phyloP scores from a whole-genome alignment of 1,140 invertebrate genomes.

The Temnothorax curvispinosus region DNA sequence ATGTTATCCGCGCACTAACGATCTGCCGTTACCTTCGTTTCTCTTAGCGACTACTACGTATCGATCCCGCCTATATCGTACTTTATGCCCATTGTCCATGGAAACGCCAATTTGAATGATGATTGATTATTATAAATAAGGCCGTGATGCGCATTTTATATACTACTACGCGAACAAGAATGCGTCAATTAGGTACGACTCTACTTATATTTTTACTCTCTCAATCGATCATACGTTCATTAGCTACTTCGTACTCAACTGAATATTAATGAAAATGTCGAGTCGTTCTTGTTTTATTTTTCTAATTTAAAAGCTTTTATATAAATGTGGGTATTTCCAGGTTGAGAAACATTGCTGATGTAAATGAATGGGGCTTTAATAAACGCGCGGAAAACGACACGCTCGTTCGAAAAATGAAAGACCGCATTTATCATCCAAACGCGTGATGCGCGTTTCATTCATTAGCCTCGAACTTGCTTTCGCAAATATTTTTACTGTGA shows the following conservation, averaged over 20 bases:
- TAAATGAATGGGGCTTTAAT: not conserved
- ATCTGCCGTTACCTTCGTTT: slow-evolving; percentile 41
- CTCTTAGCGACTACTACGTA: slow-evolving; percentile 10
- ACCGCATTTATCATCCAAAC: slow-evolving; percentile 24
- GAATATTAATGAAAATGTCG: not conserved
- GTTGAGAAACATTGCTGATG: not conserved
- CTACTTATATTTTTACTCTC: not conserved
- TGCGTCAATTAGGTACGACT: not conserved
- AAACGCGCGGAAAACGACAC: not conserved
- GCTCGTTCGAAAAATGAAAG: slow-evolving; percentile 50
- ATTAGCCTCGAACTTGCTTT: slow-evolving; percentile 40
- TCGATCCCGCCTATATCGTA: slow-evolving; percentile 28
- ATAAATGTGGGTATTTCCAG: not conserved
- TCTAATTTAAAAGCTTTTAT: not conserved
- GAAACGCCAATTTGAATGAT: not conserved
- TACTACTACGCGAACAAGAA: not conserved
- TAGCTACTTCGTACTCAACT: not conserved
- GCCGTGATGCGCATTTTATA: not conserved
- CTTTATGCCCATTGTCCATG: not conserved
- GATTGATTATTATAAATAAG: slow-evolving; percentile 24
- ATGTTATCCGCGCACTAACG: slow-evolving; percentile 52
- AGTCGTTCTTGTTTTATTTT: not conserved
- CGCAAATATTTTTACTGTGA: not conserved
- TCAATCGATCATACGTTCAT: not conserved
- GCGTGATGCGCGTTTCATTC: slow-evolving; percentile 23